Evolutionary conservation across 53 echinoderm and acorn worm genomes (phyloP).

Genomic region (Patiria pectinifera): DNA sequence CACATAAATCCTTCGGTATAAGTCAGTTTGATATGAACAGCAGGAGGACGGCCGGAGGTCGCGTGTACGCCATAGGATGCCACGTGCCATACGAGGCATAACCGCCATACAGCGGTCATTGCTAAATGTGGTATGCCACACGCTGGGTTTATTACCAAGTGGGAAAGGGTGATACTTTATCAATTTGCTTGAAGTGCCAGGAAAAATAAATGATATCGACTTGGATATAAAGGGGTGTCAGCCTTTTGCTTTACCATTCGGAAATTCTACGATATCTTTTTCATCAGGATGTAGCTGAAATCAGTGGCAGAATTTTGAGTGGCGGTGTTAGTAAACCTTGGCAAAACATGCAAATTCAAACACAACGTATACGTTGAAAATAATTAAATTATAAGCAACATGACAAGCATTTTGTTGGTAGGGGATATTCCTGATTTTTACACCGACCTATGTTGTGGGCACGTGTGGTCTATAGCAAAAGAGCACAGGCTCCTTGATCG

Average conservation of each 20-base stretch:
- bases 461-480: too few species aligned
- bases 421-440: too few species aligned
- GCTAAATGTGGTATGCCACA: slow-evolving; percentile 19
- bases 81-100: slow-evolving; percentile 12
- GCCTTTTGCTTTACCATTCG: neutral
- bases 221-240: neutral
- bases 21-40: neutral
- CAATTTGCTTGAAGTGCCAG: neutral
- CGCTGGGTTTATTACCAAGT: neutral
- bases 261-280: too few species aligned
- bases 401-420: too few species aligned
- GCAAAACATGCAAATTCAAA: too few species aligned
- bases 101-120: neutral
- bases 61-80: slow-evolving; percentile 22
- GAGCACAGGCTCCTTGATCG: too few species aligned
- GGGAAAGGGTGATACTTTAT: neutral
- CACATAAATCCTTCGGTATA: neutral
- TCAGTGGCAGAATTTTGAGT: too few species aligned
- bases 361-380: too few species aligned
- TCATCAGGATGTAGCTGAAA: too few species aligned
- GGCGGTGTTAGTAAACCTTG: too few species aligned
- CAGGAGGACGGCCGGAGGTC: slow-evolving; percentile 26
- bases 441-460: too few species aligned
- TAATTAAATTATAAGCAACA: too few species aligned
- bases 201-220: neutral